Evolutionary conservation across 2,888 invertebrate species (phyloP), one percentile per base, ranked within the genome.

Genomic region (Coleophora flavipennella): DNA sequence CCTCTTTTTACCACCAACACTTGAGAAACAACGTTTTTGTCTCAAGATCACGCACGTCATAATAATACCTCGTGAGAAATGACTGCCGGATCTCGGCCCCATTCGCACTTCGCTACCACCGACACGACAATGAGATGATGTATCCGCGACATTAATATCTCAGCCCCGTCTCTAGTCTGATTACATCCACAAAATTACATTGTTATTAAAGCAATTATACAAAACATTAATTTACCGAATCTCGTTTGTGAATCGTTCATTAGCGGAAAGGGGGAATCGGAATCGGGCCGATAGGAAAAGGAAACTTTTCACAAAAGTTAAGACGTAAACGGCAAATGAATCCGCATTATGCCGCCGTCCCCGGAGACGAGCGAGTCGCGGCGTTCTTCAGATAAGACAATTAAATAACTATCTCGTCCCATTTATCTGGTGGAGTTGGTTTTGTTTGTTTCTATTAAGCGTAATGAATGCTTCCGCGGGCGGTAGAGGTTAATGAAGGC

Each of bases 371-470:
- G 38, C 44, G 45, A 43, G 46, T 45, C 57, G 56, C 56, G 59
- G 56, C 59, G 53, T 57, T 59, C 56, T 53, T 56, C 55, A 69
- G 74, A 75, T 75, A 76, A 76, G 67, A 69, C 76, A 74, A 76
- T 78, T 76, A 77, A 77, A 79, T 71, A 78, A 76, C 76, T 78
- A 76, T 77, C 78, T 76, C 57, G 55, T 55, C 53, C 70, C 70
- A 76, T 80, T 78, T 77, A 78, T 78, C 74, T 69, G 70, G 58
- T 59, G 59, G 64, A 71, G 71, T 70, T 68, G 57, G 66, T 73
- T 75, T 72, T 77, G 78, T 80, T 78, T 80, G 79, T 80, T 80
- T 77, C 77, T 76, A 74, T 79, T 78, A 73, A 62, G 60, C 57
- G 71, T 78, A 79, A 81, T 80, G 68, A 80, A 77, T 75, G 73